Base-by-base conservation (phyloP, 2,888 invertebrate species). In the Phyllotreta striolata region DNA sequence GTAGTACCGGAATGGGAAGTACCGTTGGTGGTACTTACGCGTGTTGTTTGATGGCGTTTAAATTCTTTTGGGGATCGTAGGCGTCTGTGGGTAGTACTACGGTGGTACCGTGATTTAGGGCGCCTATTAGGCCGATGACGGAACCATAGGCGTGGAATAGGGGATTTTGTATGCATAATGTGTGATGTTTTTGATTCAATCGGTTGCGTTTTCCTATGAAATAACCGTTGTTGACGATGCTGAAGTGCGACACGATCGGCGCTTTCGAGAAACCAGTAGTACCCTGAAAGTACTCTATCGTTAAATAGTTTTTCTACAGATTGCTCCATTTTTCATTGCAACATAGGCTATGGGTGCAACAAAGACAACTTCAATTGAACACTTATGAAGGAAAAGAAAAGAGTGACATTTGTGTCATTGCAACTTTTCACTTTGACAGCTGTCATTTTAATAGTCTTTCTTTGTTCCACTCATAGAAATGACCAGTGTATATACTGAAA, bases 121-220 rank as follows among this genome's bases (percentile, higher is more conserved):
- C 84, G 0, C 84, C 82, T 35, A 91, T 72, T 13, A 88, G 82
- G 0, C 87, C 89, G 51, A 88, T 81, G 1, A 89, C 85, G 63
- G 89, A 87, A 0, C 93, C 95, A 77, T 88, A 93, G 37, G 90
- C 92, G 79, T 96, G 95, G 78, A 93, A 95, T 14, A 93, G 83
- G 0, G 94, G 94, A 10, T 91, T 89, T 74, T 91, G 89, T 3
- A 88, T 73, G 68, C 88, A 89, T 62, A 87, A 80, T 62, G 73
- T 86, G 10, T 84, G 82, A 68, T 85, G 82, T 34, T 80, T 83
- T 34, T 81, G 78, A 52, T 82, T 70, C 1, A 86, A 74, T 8
- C 80, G 79, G 49, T 82, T 80, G 63, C 87, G 81, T 40, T 77
- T 81, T 0, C 88, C 90, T 59, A 89, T 82, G 72, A 86, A 85